Evolutionary conservation across 2,113 vertebrate species (phyloP).

Genomic region (Mola mola): DNA sequence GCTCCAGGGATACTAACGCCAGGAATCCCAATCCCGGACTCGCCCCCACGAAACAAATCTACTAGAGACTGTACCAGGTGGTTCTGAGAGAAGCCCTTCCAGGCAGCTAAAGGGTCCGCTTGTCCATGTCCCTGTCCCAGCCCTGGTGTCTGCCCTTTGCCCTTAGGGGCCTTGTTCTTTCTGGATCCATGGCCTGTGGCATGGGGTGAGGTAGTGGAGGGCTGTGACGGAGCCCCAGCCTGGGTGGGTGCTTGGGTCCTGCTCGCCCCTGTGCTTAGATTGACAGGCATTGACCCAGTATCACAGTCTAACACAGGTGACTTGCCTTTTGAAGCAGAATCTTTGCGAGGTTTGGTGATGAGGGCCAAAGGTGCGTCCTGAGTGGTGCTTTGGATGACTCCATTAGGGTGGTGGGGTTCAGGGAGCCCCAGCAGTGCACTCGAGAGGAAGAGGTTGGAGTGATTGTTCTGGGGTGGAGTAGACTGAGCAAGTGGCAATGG

Average conservation of each 20-base stretch:
- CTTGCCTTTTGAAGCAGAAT: conserved; percentile 84
- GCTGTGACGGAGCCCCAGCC: conserved; percentile 77
- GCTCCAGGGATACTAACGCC: conserved; percentile 75
- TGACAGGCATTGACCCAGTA: conserved; percentile 87
- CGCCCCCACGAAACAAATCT: conserved; percentile 91
- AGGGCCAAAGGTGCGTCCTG: conserved; percentile 96
- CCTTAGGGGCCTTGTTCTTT: conserved; percentile 89
- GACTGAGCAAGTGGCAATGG: conserved; percentile 68
- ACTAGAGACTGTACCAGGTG: conserved; percentile 88
- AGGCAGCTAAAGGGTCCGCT: conserved; percentile 74
- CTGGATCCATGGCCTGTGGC: conserved; percentile 85
- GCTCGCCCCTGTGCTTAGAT: conserved; percentile 89
- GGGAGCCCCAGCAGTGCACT: conserved; percentile 93
- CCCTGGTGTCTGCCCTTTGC: conserved; percentile 62
- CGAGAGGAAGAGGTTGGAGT: conserved; percentile 94
- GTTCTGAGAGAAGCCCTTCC: conserved; percentile 87
- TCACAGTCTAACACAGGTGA: conserved; percentile 77
- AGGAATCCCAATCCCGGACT: conserved; percentile 82
- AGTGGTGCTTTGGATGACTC: conserved; percentile 94
- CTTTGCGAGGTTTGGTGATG: conserved; percentile 92
- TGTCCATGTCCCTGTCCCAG: conserved; percentile 54
- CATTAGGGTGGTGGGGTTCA: conserved; percentile 87
- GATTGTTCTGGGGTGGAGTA: conserved; percentile 86
- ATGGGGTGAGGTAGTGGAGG: conserved; percentile 87
- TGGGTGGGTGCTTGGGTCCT: conserved; percentile 79